phyloP scores from a whole-genome alignment of 2,888 invertebrate species.

The Drosophila demipolita region DNA sequence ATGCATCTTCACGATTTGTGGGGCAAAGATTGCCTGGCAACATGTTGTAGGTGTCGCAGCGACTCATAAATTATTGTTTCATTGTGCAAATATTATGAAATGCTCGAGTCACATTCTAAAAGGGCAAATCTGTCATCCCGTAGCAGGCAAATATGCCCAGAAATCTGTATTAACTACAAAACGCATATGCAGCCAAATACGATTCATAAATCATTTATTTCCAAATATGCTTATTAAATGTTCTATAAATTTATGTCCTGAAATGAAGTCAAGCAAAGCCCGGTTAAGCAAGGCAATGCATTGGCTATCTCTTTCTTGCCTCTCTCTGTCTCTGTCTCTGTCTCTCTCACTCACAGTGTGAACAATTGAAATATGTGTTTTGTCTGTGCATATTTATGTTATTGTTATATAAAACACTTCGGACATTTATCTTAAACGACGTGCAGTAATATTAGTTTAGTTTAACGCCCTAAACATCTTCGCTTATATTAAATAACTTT shows the following conservation, averaged over 20 bases:
- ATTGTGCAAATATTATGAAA: constrained; percentile 35
- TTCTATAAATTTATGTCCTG: constrained; percentile 72
- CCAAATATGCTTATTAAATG: constrained; percentile 74
- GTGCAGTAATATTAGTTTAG: constrained; percentile 45
- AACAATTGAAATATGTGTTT: not conserved
- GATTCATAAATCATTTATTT: constrained; percentile 67
- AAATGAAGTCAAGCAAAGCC: constrained; percentile 52
- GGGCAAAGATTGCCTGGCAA: not conserved
- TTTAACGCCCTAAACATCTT: constrained; percentile 45
- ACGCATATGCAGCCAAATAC: constrained; percentile 28
- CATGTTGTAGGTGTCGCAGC: constrained; percentile 22
- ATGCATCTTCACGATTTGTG: not conserved
- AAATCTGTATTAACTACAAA: constrained; percentile 20
- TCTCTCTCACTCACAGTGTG: not conserved
- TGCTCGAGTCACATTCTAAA: constrained; percentile 26
- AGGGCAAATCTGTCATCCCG: constrained; percentile 16
- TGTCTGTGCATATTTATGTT: constrained; percentile 5
- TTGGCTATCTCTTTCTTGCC: constrained; percentile 12
- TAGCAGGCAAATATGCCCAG: constrained; percentile 33
- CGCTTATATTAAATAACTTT: constrained; percentile 1
- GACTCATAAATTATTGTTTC: constrained; percentile 37
- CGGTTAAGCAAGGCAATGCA: constrained; percentile 46
- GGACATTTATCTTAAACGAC: constrained; percentile 20
- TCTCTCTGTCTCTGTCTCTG: not conserved
- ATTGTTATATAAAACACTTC: constrained; percentile 2